phyloP scores from a whole-genome alignment of 1,140 invertebrate species.

The Globodera ellingtonae region DNA sequence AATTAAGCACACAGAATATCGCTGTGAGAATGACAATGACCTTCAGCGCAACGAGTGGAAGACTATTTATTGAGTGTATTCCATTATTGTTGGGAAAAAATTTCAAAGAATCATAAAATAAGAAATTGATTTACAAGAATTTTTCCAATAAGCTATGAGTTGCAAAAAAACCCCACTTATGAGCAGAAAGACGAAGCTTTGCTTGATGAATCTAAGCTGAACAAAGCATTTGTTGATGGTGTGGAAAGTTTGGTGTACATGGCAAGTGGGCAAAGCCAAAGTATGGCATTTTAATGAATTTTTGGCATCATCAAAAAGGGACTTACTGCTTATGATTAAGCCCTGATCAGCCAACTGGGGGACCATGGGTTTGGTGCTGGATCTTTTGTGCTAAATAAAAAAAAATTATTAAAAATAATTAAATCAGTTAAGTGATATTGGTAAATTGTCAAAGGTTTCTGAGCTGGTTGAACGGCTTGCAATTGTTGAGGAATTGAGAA shows the following conservation, averaged over 20 bases:
- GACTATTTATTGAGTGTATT: not conserved
- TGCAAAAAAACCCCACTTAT: not conserved
- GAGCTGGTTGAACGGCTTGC: not conserved
- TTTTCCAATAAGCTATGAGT: too few relatives aligned
- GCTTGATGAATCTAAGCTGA: not conserved
- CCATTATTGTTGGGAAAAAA: too few relatives aligned
- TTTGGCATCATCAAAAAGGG: not conserved
- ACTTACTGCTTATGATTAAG: too few relatives aligned
- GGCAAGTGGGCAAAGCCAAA: constrained; percentile 18
- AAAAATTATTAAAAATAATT: not conserved
- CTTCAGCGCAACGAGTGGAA: too few relatives aligned
- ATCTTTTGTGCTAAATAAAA: not conserved
- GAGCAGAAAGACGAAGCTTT: not conserved
- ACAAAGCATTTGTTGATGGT: constrained; percentile 21
- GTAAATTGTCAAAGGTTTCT: not conserved
- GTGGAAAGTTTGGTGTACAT: constrained; percentile 15
- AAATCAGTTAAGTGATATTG: not conserved
- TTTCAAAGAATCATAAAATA: too few relatives aligned
- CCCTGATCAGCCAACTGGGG: too few relatives aligned
- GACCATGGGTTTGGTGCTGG: too few relatives aligned
- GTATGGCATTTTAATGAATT: not conserved
- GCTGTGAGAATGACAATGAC: too few relatives aligned
- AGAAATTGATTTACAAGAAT: too few relatives aligned
- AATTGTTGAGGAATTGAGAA: not conserved
- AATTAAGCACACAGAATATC: too few relatives aligned